Evolutionary conservation across 64 coral and sea anemone genomes (phyloP), one percentile per base, ranked within the genome.

Genomic region (Porites australiensis): DNA sequence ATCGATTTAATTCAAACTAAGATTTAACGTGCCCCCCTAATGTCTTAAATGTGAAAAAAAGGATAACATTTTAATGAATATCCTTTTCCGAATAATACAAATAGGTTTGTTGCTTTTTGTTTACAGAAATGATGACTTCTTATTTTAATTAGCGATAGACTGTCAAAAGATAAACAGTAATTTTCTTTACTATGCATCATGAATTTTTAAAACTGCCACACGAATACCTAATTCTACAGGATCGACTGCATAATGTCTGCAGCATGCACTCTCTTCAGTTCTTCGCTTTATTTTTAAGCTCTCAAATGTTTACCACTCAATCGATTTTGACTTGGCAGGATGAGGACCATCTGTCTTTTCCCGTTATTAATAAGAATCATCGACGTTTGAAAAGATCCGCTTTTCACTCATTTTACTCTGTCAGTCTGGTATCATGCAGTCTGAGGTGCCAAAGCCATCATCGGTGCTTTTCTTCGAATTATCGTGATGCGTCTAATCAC

Each of bases 381-480:
- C 60, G 23, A 2, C 79, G 60, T 2, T 44, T 82, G 21, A 48
- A 82, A 64, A 58, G 58, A 5, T 82, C 45, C 60, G 18, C 79
- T 16, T 64, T 65, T 44, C 20, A 64, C 4, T 64, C 79, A 45
- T 82, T 82, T 50, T 43, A 82, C 23, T 66, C 60, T 47, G 79
- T 18, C 13, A 65, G 79, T 27, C 58, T 82, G 60, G 58, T 82
- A 16, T 63, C 16, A 2, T 82, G 79, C n/a, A 8, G 58, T 4
- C 65, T 82, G 79, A 37, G 8, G 37, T 82, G 79, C 45, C 79
- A 82, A 65, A 82, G 79, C 65, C 14, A 82, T 37, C 37, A 23
- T n/a, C 79, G 58, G 65, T 82, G 79, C 60, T 27, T 82, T 48
- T 82, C 79, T 14, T 65, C 60, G 44, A 63, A 61, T 63, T 82